Evolutionary conservation across 2,797 vertebrate species (phyloP).

Genomic region (Notolepis coatsorum): DNA sequence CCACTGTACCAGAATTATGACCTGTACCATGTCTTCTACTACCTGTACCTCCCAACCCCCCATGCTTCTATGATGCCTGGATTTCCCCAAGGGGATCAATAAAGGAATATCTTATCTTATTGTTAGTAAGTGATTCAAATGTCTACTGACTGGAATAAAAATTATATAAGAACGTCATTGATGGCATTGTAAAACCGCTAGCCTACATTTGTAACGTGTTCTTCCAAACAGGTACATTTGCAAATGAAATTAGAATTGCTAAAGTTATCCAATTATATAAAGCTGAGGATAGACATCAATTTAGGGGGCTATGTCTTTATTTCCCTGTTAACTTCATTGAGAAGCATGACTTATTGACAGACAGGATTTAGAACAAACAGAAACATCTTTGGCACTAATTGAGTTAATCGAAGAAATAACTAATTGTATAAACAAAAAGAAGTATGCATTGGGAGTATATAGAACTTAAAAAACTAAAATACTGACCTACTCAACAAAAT

Average conservation of each 20-base stretch:
- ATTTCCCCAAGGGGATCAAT: too few species aligned
- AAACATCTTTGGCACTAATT: background rate
- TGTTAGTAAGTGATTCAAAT: background rate
- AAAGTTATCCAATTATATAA: constrained; percentile 1
- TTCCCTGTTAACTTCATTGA: constrained; percentile 1
- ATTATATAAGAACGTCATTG: background rate
- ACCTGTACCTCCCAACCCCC: too few species aligned
- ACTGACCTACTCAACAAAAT: constrained; percentile 6
- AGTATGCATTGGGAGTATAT: background rate
- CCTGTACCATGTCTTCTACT: too few species aligned
- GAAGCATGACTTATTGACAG: background rate
- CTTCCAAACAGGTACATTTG: background rate
- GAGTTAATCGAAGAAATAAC: constrained; percentile 5
- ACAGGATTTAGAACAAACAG: background rate
- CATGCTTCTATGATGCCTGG: too few species aligned
- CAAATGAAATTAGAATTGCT: background rate
- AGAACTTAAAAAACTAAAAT: background rate
- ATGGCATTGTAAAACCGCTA: constrained; percentile 1
- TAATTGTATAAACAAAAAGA: background rate
- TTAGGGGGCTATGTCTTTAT: constrained; percentile 1
- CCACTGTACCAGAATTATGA: too few species aligned
- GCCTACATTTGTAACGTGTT: background rate
- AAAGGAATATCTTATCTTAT: too few species aligned
- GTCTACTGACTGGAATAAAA: background rate
- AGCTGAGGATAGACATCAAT: background rate